Evolutionary conservation across 2,113 vertebrate genomes (phyloP), one percentile per base, ranked within the genome.

Genomic region (Recurvirostra avosetta): DNA sequence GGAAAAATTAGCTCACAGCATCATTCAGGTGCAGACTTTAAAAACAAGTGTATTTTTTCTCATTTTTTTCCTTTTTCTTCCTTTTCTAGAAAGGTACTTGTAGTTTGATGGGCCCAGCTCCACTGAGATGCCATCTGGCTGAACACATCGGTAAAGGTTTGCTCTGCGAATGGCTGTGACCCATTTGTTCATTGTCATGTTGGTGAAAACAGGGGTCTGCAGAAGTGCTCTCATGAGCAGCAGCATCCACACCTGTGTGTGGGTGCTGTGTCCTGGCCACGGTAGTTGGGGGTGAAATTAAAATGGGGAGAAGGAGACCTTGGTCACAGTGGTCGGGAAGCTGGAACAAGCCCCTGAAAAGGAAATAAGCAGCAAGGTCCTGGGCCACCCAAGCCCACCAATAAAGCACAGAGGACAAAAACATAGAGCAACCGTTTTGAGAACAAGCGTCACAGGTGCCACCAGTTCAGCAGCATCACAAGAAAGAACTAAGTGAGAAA

Each of bases 1-100:
- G 91, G 92, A 92, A 78, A 95, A 96, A 84, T 63, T 84, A 91
- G 19, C 83, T 95, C 36, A 61, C 47, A 78, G 52, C 40, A 58
- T 78, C 55, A 12, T 16, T 93, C 76, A 86, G 43, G 47, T 11
- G 6, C 79, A 78, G 76, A 45, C 71, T 78, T 78, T 85, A 78
- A 87, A 91, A 92, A 49, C 25, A 81, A 91, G 56, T 6, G 12
- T 8, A 4, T 47, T 87, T 89, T 53, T 49, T 15, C 20, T 36
- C 4, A 5, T 36, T 26, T 38, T 59, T 61, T 13, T 12, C 6
- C 0, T 1, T 6, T 6, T n/a, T 19, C 8, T 43, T 32, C 18
- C 1, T 20, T 32, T 80, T 76, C 70, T 67, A 23, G 30, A 62
- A 68, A 90, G 68, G 22, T 63, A 63, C 25, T 90, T 86, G 61